phyloP scores from a whole-genome alignment of 2,113 vertebrate genomes.

The Percopsis transmontana region DNA sequence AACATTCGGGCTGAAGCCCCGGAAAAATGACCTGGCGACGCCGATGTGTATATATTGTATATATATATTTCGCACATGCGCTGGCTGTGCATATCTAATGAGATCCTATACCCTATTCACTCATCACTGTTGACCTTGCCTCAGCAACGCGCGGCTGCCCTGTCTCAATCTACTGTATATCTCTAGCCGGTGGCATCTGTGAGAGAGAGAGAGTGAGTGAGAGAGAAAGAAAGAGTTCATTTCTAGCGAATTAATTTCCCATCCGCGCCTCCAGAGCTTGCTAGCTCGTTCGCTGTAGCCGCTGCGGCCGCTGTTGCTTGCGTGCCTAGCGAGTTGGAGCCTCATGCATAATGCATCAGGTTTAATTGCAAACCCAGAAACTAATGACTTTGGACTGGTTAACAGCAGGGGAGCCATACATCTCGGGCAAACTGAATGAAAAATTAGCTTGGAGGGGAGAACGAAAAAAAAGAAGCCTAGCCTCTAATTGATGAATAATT shows the following conservation, averaged over 20 bases:
- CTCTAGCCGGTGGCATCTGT: constrained; percentile 70
- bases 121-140: constrained; percentile 32
- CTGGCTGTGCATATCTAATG: background rate
- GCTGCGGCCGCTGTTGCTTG: constrained; percentile 60
- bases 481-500: constrained; percentile 85
- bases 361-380: constrained; percentile 88
- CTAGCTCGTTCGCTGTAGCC: constrained; percentile 54
- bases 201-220: constrained; percentile 8
- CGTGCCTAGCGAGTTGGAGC: constrained; percentile 74
- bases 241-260: constrained; percentile 81
- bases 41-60: too few relatives aligned
- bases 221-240: constrained; percentile 60
- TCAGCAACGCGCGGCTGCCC: constrained; percentile 19
- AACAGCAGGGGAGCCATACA: constrained; percentile 85
- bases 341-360: constrained; percentile 85
- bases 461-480: constrained; percentile 67
- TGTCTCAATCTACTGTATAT: constrained; percentile 41
- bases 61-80: too few relatives aligned
- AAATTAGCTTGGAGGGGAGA: constrained; percentile 76
- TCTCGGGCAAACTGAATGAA: constrained; percentile 83
- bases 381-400: constrained; percentile 86
- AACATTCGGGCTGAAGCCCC: too few relatives aligned
- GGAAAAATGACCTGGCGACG: too few relatives aligned
- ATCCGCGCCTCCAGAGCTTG: constrained; percentile 76
- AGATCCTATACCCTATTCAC: constrained; percentile 17